Percentiles rank a stretch among this genome's conserved stretches.
Evolutionary conservation across 2,888 invertebrate genomes (phyloP).

Genomic region (Xestia ashworthii): DNA sequence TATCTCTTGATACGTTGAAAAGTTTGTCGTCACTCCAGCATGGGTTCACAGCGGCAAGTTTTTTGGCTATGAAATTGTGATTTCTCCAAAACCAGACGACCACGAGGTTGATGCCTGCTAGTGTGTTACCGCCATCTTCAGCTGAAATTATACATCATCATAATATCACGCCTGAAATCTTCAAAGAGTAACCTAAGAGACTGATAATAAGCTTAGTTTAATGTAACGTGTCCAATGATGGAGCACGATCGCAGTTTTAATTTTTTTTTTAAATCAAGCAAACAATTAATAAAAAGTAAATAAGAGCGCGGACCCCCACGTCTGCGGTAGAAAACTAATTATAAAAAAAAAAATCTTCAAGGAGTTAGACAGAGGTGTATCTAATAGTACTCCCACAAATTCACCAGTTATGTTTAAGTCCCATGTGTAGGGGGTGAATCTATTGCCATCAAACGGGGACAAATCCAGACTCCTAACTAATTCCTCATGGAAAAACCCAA

Average conservation of each 20-base stretch:
- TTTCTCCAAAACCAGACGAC: conserved; percentile 75
- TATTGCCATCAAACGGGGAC: neutral
- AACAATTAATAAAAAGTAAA: too few species aligned
- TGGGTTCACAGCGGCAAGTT: conserved; percentile 72
- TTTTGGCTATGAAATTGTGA: conserved; percentile 74
- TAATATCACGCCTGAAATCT: neutral
- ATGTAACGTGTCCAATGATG: too few species aligned
- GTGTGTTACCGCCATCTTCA: conserved; percentile 70
- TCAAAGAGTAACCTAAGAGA: too few species aligned
- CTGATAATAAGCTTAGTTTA: too few species aligned
- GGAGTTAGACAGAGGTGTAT: neutral
- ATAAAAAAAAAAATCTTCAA: neutral
- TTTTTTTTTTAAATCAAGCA: too few species aligned
- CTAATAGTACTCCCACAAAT: neutral
- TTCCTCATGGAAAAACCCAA: neutral
- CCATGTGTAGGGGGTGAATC: too few species aligned
- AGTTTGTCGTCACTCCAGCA: conserved; percentile 78
- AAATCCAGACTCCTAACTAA: neutral
- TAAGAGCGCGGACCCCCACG: too few species aligned
- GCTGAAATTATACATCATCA: conserved; percentile 63
- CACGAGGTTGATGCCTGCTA: conserved; percentile 72
- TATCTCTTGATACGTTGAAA: conserved; percentile 75
- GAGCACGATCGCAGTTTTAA: too few species aligned
- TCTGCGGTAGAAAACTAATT: too few species aligned
- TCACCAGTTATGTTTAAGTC: neutral